phyloP scores from a whole-genome alignment of 2,797 vertebrate genomes.

The Anabacerthia variegaticeps region DNA sequence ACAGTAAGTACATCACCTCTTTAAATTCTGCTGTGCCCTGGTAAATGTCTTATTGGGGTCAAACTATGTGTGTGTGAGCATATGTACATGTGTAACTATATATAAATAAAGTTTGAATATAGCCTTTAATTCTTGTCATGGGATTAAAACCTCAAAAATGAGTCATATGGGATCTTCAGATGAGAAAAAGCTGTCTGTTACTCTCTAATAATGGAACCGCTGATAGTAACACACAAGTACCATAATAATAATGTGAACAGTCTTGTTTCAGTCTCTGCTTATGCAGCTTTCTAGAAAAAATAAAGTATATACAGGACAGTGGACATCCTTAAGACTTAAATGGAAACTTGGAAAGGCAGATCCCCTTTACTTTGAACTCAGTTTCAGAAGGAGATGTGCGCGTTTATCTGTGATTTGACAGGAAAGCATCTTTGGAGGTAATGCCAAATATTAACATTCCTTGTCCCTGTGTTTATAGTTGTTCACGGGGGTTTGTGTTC shows the following conservation, averaged over 20 bases:
- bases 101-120: background rate
- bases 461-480: background rate
- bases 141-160: background rate
- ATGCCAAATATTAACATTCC: background rate
- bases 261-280: background rate
- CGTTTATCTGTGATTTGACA: background rate
- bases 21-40: background rate
- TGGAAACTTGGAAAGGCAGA: background rate
- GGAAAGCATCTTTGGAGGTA: background rate
- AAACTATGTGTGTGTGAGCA: background rate
- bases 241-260: background rate
- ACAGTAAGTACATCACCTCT: conserved; percentile 30
- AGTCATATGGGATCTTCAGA: background rate
- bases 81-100: too few species aligned
- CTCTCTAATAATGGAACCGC: background rate
- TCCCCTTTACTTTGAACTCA: background rate
- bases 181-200: background rate
- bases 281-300: background rate
- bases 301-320: background rate
- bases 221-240: background rate
- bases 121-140: background rate
- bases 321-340: background rate
- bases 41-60: background rate
- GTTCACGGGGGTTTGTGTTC: background rate
- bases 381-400: background rate